Evolutionary conservation across 2,113 vertebrate genomes (phyloP).

Genomic region (Pyrgilauda ruficollis): DNA sequence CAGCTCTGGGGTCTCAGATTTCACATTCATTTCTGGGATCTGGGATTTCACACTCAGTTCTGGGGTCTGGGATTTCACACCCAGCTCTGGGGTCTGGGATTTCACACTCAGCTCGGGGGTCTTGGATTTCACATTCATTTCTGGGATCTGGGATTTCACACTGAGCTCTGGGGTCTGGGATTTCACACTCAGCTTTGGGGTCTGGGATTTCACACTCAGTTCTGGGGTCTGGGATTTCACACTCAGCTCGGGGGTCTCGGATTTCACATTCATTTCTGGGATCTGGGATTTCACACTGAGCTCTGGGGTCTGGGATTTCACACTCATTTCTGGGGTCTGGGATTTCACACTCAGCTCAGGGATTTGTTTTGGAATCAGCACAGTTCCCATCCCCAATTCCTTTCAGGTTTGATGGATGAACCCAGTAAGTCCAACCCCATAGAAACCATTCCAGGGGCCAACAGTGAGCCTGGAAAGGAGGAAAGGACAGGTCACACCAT

Average conservation of each 20-base stretch:
- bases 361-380: neutral
- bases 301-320: neutral
- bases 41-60: neutral
- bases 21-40: fast-evolving
- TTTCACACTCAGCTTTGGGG: neutral
- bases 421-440: neutral
- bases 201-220: too few relatives aligned
- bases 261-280: too few relatives aligned
- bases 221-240: neutral
- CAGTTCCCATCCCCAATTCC: neutral
- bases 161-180: fast-evolving
- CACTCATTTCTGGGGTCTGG: fast-evolving
- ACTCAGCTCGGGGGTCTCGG: too few relatives aligned
- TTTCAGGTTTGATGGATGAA: neutral
- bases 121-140: too few relatives aligned
- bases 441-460: neutral
- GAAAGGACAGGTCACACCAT: fast-evolving
- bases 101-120: neutral
- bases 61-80: neutral
- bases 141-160: neutral
- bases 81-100: fast-evolving
- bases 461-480: fast-evolving
- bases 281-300: too few relatives aligned
- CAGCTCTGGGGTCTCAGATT: too few relatives aligned
- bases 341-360: neutral